Conservation (phyloP, 2,113 vertebrate genomes). For the Protobothrops mucrosquamatus region DNA sequence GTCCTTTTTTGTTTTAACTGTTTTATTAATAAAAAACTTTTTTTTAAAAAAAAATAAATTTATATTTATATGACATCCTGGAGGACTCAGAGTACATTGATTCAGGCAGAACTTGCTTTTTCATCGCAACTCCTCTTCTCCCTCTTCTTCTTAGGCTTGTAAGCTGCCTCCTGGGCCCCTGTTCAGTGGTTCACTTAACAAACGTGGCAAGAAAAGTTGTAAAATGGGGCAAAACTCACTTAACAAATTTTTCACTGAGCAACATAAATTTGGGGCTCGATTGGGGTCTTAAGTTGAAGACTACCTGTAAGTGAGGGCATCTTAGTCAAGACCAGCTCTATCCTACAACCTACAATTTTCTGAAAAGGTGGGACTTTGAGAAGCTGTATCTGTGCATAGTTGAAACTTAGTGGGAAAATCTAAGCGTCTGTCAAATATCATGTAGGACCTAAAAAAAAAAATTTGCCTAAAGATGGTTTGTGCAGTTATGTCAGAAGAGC, state of each 20-base stretch:
- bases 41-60: background rate
- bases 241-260: background rate
- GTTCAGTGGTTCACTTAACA: background rate
- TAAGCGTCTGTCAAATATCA: background rate
- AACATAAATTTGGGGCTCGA: background rate
- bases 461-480: background rate
- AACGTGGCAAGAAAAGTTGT: background rate
- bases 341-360: background rate
- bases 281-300: background rate
- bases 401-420: background rate
- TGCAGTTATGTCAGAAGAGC: accelerated
- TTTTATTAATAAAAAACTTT: too few species aligned
- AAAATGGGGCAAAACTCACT: background rate
- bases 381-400: background rate
- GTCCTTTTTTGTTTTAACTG: too few species aligned
- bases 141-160: background rate
- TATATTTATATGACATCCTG: background rate
- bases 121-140: background rate
- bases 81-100: background rate
- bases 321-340: background rate
- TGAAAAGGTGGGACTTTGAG: background rate
- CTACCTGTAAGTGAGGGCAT: background rate
- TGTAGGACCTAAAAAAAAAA: background rate
- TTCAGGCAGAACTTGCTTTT: background rate
- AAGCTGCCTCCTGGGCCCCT: background rate